phyloP scores from a whole-genome alignment of 2,797 vertebrate genomes.

The Catharus ustulatus region DNA sequence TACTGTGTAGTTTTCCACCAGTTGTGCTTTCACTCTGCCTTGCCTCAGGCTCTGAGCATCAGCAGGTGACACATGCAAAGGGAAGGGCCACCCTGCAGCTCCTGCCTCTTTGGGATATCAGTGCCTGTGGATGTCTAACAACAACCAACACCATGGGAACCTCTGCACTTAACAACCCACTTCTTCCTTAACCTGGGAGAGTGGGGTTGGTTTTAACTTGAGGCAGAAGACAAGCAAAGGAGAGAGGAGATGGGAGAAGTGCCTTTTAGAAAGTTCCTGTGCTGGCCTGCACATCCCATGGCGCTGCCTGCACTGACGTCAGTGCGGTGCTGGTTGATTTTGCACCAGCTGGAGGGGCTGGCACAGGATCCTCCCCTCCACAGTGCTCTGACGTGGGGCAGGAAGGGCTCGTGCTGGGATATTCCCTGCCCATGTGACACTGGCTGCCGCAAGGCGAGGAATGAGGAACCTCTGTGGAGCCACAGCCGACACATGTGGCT shows the following conservation, averaged over 20 bases:
- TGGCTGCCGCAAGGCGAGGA: not conserved
- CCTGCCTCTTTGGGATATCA: not conserved
- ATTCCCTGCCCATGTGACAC: not conserved
- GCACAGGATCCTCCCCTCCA: not conserved
- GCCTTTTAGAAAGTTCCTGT: not conserved
- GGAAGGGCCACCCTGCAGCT: not conserved
- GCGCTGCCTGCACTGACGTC: not conserved
- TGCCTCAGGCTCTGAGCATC: not conserved
- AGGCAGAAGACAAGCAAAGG: not conserved
- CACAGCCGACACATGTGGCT: not conserved
- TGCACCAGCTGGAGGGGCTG: slow-evolving; percentile 26
- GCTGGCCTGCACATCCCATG: rapidly evolving
- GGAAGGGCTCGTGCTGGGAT: not conserved
- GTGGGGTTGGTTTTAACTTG: not conserved
- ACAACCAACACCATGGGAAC: not conserved
- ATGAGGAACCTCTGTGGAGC: not conserved
- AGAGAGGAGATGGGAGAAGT: not conserved
- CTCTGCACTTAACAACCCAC: not conserved
- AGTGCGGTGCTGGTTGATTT: not conserved
- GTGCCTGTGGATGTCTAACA: not conserved
- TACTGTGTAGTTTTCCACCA: not conserved
- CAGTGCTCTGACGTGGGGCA: not conserved
- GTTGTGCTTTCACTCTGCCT: not conserved
- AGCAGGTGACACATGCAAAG: not conserved
- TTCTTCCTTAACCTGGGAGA: not conserved